phyloP scores from a whole-genome alignment of 2,888 invertebrate genomes.

The Drosophila melanosoma region DNA sequence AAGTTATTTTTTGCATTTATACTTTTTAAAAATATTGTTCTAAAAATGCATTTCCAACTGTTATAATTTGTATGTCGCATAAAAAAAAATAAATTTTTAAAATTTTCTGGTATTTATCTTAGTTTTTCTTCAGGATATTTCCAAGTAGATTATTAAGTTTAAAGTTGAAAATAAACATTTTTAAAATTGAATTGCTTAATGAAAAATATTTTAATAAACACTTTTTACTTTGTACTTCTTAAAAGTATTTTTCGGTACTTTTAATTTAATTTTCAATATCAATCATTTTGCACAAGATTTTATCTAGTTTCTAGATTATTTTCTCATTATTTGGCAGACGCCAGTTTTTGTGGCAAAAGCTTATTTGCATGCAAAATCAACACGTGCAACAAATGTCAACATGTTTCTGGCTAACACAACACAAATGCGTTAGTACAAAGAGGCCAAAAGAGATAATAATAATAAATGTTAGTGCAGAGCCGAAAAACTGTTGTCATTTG shows the following conservation, averaged over 20 bases:
- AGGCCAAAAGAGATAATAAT: background rate
- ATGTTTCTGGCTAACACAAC: background rate
- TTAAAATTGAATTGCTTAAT: background rate
- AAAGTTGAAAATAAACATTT: background rate
- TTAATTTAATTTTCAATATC: background rate
- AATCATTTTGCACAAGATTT: background rate
- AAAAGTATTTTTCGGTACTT: background rate
- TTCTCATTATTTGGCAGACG: background rate
- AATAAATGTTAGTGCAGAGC: background rate
- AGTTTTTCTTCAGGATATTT: background rate
- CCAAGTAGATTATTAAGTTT: background rate
- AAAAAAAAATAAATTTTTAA: background rate
- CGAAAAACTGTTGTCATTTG: conserved; percentile 17
- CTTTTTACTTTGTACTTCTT: background rate
- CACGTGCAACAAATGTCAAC: background rate
- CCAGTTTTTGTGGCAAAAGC: background rate
- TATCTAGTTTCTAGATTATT: background rate
- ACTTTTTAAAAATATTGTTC: background rate
- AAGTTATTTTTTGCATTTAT: too few relatives aligned
- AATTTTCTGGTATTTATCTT: background rate
- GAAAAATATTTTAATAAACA: background rate
- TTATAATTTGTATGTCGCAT: background rate
- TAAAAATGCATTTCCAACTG: background rate
- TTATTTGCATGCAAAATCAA: conserved; percentile 3
- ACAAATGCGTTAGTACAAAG: background rate